phyloP scores from a whole-genome alignment of 2,113 vertebrate species.

The Microcebus ravelobensis region DNA sequence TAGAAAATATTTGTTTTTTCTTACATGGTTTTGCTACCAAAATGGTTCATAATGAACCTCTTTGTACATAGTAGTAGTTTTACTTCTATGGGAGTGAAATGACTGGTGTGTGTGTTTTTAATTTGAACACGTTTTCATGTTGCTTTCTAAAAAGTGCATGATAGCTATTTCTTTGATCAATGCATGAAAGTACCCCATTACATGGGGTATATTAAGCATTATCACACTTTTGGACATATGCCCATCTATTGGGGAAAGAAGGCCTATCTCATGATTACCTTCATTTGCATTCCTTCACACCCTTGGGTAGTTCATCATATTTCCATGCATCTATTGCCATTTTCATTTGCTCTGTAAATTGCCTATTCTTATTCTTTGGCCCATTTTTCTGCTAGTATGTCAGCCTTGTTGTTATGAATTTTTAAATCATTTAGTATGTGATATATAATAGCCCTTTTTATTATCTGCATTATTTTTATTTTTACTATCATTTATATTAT shows the following conservation, averaged over 20 bases:
- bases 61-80: background rate
- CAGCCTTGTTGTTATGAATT: background rate
- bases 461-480: background rate
- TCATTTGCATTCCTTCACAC: background rate
- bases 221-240: background rate
- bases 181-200: background rate
- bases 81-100: background rate
- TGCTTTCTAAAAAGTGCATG: conserved; percentile 35
- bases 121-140: background rate
- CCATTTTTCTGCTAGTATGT: background rate
- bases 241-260: background rate
- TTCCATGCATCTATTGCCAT: background rate
- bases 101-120: background rate
- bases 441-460: background rate
- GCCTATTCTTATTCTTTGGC: background rate
- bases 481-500: background rate
- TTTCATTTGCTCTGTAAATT: conserved; percentile 4
- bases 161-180: background rate
- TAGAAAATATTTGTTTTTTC: background rate
- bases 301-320: background rate
- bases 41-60: background rate
- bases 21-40: background rate
- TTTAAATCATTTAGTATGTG: background rate
- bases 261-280: background rate
- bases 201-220: background rate